Evolutionary conservation across 2,888 invertebrate genomes (phyloP), one percentile per base, ranked within the genome.

Genomic region (Hipparchia semele): DNA sequence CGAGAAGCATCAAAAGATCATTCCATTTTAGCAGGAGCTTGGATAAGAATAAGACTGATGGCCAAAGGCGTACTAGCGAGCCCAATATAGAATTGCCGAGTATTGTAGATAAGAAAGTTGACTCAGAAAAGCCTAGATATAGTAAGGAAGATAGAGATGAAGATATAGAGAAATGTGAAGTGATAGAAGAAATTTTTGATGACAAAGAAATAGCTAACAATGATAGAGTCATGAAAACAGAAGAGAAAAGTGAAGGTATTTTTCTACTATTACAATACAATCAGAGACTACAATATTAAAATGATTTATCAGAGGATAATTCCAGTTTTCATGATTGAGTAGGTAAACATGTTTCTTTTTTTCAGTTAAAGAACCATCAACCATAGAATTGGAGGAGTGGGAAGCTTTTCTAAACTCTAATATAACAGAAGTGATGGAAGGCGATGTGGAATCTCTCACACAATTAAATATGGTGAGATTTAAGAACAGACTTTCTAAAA

Each of bases 331-430:
- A 4, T 13, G 12, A 64, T 12, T 12, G 33, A 9, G 12, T 54
- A 13, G 13, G 39, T 45, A 66, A 54, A 45, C 0, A 10, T 6
- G 13, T 23, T 73, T 7, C 60, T 72, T 8, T 65, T 1, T 75
- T 87, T 82, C 85, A 94, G 92, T 86, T 9, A 91, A 90, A 79
- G 92, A 92, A 80, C 95, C 95, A 61, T 94, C 95, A 2, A 96
- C 96, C 3, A 96, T 98, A 74, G 97, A 98, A 86, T 95, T 97
- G 78, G 98, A 98, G 77, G 98, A 98, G 87, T 98, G 98, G 98
- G 94, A 97, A 76, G 97, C 96, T 0, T 98, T 98, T 87, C 88
- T 98, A 0, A 96, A 97, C 81, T 95, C 96, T 10, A 97, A 97
- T 13, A 97, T 97, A 87, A 96, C 96, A 84, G 98, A 98, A 92